Percentiles rank a stretch among this genome's conserved stretches.
Conservation (phyloP, 2,797 vertebrate species). For the Megalops cyprinoides region DNA sequence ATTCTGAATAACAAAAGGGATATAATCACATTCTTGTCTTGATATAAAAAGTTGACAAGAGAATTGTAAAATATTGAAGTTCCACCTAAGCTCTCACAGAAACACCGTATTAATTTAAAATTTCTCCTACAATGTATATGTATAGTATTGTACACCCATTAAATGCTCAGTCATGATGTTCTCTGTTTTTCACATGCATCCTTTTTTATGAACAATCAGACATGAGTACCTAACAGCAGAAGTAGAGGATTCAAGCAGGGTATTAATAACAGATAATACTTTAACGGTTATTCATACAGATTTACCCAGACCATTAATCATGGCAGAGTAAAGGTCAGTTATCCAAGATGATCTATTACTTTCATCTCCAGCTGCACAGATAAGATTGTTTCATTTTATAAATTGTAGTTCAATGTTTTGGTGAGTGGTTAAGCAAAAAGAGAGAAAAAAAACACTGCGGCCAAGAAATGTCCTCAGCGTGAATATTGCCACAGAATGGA, state of each 20-base stretch:
- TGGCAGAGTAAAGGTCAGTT: constrained; percentile 29
- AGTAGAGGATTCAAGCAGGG: constrained; percentile 3
- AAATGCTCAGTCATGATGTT: constrained; percentile 7
- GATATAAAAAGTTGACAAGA: too few species aligned
- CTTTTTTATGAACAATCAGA: constrained; percentile 17
- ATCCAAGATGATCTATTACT: constrained; percentile 28
- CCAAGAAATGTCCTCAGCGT: not conserved
- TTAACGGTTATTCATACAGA: not conserved
- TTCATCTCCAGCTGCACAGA: constrained; percentile 20
- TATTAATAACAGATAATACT: constrained; percentile 14
- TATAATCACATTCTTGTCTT: too few species aligned
- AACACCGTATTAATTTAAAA: not conserved
- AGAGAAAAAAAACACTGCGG: constrained; percentile 8
- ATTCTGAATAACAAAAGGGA: too few species aligned
- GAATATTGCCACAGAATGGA: constrained; percentile 19
- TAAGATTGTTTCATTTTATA: constrained; percentile 27
- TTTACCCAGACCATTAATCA: constrained; percentile 15
- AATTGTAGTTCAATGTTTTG: constrained; percentile 29
- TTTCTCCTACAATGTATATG: not conserved
- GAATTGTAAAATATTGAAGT: not conserved
- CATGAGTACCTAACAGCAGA: not conserved
- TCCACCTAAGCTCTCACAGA: too few species aligned
- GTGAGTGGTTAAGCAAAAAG: constrained; percentile 15
- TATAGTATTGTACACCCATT: not conserved
- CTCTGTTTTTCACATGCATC: not conserved